Evolutionary conservation across 2,797 vertebrate species (phyloP).

Genomic region (Furcifer pardalis): DNA sequence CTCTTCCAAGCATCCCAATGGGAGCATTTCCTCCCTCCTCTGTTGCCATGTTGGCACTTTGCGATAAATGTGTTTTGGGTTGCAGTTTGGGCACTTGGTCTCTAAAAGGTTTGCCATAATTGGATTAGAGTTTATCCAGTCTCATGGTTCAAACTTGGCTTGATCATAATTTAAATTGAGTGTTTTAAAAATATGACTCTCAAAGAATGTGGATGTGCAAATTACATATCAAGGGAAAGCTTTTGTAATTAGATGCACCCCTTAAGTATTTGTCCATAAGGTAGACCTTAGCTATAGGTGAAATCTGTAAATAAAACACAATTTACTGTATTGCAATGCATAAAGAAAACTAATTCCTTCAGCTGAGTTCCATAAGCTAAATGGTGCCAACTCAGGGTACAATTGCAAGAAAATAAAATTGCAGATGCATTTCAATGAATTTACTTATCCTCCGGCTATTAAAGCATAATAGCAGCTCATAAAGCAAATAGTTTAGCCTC

Average conservation of each 20-base stretch:
- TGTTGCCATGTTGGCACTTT: too few relatives aligned
- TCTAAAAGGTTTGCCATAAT: too few relatives aligned
- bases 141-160: constrained; percentile 25
- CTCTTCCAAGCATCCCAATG: too few relatives aligned
- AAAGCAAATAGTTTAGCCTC: too few relatives aligned
- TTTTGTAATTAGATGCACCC: constrained; percentile 42
- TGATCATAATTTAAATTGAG: constrained; percentile 30
- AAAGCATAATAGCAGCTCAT: too few relatives aligned
- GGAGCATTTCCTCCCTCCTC: too few relatives aligned
- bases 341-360: constrained; percentile 8
- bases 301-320: constrained; percentile 38
- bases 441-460: too few relatives aligned
- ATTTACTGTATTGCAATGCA: background rate
- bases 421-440: background rate
- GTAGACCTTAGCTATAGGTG: background rate
- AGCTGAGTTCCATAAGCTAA: background rate
- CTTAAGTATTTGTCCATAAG: constrained; percentile 45
- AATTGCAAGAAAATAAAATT: background rate
- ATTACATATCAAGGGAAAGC: constrained; percentile 11
- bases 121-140: constrained; percentile 45
- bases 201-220: constrained; percentile 40
- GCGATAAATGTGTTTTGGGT: too few relatives aligned
- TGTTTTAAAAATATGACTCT: constrained; percentile 28
- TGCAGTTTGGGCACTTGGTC: too few relatives aligned
- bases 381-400: background rate